Conservation (phyloP, 2,113 vertebrate species). For the Opisthocomus hoazin region DNA sequence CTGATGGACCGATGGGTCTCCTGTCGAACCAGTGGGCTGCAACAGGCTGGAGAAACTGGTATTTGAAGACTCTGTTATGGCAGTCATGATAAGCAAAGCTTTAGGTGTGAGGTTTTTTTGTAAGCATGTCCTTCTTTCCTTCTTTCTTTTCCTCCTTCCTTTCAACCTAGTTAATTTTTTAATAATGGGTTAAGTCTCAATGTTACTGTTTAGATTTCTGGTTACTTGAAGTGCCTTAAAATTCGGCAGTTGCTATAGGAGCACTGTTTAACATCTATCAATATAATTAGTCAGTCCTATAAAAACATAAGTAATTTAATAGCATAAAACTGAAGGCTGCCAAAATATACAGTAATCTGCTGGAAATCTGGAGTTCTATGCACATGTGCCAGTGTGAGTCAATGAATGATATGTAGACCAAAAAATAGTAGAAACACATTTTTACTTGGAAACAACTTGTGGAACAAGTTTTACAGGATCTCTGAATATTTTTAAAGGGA, state of each 20-base stretch:
- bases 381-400: not conserved
- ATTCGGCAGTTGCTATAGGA: not conserved
- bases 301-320: not conserved
- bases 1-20: not conserved
- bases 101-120: not conserved
- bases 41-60: not conserved
- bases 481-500: not conserved
- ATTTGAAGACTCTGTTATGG: not conserved
- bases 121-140: rapidly evolving
- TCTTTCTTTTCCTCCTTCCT: too few species aligned
- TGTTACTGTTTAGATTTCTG: not conserved
- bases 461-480: not conserved
- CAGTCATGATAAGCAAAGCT: not conserved
- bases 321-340: not conserved
- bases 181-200: not conserved
- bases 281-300: not conserved
- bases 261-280: not conserved
- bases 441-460: not conserved
- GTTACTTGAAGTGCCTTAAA: not conserved
- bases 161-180: not conserved
- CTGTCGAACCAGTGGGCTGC: not conserved
- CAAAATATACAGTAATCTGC: not conserved
- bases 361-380: not conserved
- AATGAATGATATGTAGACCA: not conserved
- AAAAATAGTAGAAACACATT: not conserved